phyloP scores from a whole-genome alignment of 2,797 vertebrate genomes.

The Danionella dracula region DNA sequence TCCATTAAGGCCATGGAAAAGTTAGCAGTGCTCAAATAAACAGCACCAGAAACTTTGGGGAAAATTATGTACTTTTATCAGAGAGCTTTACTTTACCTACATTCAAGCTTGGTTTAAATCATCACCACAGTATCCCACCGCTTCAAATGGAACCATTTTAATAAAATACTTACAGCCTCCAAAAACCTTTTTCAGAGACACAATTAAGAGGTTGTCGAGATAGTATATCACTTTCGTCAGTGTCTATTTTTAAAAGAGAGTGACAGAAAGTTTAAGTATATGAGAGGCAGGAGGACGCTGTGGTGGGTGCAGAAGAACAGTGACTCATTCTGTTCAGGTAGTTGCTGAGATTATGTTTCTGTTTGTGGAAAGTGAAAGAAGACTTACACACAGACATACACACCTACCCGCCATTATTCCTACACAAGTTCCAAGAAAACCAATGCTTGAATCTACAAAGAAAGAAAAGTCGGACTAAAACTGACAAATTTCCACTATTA shows the following conservation, averaged over 20 bases:
- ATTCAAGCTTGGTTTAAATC: background rate
- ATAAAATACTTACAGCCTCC: background rate
- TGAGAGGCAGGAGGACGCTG: background rate
- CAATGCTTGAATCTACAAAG: constrained; percentile 1
- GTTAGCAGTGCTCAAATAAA: constrained; percentile 33
- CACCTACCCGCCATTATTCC: constrained; percentile 29
- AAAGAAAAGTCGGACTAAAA: background rate
- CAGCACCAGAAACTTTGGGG: constrained; percentile 20
- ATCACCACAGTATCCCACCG: background rate
- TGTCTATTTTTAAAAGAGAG: too few relatives aligned
- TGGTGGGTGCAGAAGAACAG: constrained; percentile 30
- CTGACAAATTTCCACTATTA: background rate
- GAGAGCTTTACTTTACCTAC: constrained; percentile 9
- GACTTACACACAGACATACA: constrained; percentile 17
- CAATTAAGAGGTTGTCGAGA: too few relatives aligned
- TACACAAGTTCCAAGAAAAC: constrained; percentile 21
- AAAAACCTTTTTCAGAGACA: background rate
- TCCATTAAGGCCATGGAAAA: constrained; percentile 51
- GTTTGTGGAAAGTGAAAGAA: constrained; percentile 42
- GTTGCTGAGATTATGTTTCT: constrained; percentile 41
- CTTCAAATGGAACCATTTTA: background rate
- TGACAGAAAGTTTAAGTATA: background rate
- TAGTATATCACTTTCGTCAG: too few relatives aligned
- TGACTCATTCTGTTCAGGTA: constrained; percentile 26
- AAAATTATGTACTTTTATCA: constrained; percentile 21